Evolutionary conservation across 2,797 vertebrate genomes (phyloP).

Genomic region (Sternarchorhynchus goeldii): DNA sequence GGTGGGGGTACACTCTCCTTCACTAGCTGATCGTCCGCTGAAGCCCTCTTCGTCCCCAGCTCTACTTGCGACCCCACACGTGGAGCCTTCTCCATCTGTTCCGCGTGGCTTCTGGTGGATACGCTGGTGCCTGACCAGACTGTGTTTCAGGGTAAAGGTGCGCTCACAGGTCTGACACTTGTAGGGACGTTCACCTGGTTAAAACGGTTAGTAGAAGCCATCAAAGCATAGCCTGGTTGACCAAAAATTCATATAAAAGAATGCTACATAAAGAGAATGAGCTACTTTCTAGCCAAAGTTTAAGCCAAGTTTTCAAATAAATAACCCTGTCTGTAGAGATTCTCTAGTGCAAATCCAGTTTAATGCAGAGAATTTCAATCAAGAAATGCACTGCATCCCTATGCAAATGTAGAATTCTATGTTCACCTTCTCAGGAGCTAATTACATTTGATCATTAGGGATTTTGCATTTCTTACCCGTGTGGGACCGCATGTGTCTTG

Average conservation of each 20-base stretch:
- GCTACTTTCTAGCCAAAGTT: neutral
- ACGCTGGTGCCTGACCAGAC: constrained; percentile 94
- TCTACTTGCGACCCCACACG: constrained; percentile 68
- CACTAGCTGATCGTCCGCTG: constrained; percentile 68
- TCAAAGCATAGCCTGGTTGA: neutral
- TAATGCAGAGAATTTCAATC: no score
- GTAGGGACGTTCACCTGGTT: constrained; percentile 91
- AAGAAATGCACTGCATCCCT: no score
- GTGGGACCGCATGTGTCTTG: constrained; percentile 95
- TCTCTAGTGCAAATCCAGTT: no score
- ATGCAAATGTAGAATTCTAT: no score
- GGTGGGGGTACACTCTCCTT: constrained; percentile 68
- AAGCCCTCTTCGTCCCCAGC: constrained; percentile 74
- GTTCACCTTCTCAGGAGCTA: no score
- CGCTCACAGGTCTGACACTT: constrained; percentile 94
- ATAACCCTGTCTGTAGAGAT: no score
- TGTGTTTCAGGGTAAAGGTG: constrained; percentile 98
- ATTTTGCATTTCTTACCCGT: constrained; percentile 77
- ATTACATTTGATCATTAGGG: no score
- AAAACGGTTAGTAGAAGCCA: neutral
- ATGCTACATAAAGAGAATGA: neutral
- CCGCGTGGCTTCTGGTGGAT: constrained; percentile 87
- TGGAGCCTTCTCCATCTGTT: constrained; percentile 70
- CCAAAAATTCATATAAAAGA: no score
- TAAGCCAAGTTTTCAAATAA: neutral